Evolutionary conservation across 37 sponge, comb jelly and placozoan genomes (phyloP).

Genomic region (Dysidea cf. avara): DNA sequence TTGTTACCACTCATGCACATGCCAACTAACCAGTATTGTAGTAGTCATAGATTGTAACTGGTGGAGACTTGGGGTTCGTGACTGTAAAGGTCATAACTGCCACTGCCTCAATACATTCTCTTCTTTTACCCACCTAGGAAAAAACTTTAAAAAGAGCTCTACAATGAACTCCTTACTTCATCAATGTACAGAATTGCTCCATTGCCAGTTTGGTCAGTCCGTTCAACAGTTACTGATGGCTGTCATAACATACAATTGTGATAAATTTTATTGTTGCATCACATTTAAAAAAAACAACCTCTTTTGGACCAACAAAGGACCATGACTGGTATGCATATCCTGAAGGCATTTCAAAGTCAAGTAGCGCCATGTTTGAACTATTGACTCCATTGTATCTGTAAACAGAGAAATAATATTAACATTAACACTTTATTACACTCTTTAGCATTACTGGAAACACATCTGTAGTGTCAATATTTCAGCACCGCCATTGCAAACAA

Average conservation of each 20-base stretch:
- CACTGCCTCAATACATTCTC: neutral
- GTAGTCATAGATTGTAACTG: constrained; percentile 64
- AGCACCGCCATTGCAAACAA: neutral
- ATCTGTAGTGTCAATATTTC: too few relatives aligned
- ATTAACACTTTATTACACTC: too few relatives aligned
- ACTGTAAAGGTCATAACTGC: constrained; percentile 23
- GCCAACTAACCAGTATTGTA: constrained; percentile 43
- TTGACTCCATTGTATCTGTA: constrained; percentile 29
- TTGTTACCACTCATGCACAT: neutral
- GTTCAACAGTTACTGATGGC: too few relatives aligned
- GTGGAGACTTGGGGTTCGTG: constrained; percentile 28
- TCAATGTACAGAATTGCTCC: neutral
- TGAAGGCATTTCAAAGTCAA: constrained; percentile 48
- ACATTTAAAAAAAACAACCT: too few relatives aligned
- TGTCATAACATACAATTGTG: too few relatives aligned
- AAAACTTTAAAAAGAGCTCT: too few relatives aligned
- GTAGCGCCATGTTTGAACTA: constrained; percentile 54
- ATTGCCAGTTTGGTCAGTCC: too few relatives aligned
- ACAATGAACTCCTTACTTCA: neutral
- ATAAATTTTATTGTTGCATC: too few relatives aligned
- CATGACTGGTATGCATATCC: constrained; percentile 23
- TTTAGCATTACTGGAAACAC: too few relatives aligned
- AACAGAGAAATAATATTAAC: too few relatives aligned
- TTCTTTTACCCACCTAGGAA: neutral
- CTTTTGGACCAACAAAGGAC: neutral